Percentiles rank a stretch among this genome's conserved stretches.
These are phyloP conservation scores for Tetragonisca angustula DNA, from an alignment of 2,888 invertebrate genomes.

Conservation along the genomic window DNA sequence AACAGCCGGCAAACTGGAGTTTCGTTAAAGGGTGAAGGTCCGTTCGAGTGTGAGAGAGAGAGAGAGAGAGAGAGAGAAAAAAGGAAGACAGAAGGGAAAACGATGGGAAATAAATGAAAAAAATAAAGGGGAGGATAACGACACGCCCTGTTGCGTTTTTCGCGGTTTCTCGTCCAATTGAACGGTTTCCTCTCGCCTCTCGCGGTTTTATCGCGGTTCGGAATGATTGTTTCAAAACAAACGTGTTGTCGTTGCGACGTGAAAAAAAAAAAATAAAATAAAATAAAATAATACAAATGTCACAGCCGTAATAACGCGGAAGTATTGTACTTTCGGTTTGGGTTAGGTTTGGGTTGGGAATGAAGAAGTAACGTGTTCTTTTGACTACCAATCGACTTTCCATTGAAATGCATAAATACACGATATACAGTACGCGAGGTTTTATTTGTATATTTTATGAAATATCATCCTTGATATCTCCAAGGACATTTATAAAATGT, in stretches of 20 bases:
- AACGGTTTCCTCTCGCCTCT: not conserved
- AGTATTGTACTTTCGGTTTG: not conserved
- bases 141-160: not conserved
- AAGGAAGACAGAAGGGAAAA: not conserved
- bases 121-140: not conserved
- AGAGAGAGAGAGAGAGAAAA: not conserved
- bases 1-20: not conserved
- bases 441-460: too few species aligned
- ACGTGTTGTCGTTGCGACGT: not conserved
- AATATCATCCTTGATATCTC: too few species aligned
- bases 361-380: too few species aligned
- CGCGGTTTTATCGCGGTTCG: not conserved
- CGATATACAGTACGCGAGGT: too few species aligned
- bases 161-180: not conserved
- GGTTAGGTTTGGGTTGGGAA: too few species aligned
- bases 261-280: not conserved
- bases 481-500: too few species aligned
- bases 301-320: not conserved
- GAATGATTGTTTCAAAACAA: not conserved
- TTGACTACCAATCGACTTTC: too few species aligned
- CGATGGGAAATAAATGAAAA: not conserved
- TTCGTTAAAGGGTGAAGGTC: conserved; percentile 10
- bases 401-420: too few species aligned
- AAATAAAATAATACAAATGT: not conserved
- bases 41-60: not conserved